A percentile compares a stretch with the other conserved stretches of the same genome.
Conservation (phyloP, 2,888 invertebrate genomes). For the Leptothorax acervorum region DNA sequence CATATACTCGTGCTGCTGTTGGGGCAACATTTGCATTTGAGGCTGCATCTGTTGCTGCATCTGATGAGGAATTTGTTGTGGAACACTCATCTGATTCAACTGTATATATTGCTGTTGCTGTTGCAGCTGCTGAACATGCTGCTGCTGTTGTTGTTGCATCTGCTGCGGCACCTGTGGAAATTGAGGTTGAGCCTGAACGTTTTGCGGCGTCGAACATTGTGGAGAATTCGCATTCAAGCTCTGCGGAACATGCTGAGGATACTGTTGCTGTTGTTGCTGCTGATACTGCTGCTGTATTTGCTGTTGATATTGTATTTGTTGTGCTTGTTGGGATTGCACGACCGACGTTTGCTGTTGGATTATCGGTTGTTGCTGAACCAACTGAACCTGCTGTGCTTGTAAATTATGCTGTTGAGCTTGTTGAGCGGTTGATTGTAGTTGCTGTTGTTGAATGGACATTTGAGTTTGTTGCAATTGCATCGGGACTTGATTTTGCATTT, state of each 20-base stretch:
- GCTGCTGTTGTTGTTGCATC: constrained; percentile 86
- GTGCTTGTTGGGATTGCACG: constrained; percentile 82
- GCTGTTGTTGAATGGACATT: constrained; percentile 75
- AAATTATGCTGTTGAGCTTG: constrained; percentile 84
- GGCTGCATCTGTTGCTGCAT: constrained; percentile 86
- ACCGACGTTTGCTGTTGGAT: constrained; percentile 82
- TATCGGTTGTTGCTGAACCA: constrained; percentile 86
- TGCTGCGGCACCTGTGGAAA: constrained; percentile 85
- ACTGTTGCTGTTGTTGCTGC: constrained; percentile 79
- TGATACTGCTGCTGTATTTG: constrained; percentile 80
- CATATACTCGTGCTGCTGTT: constrained; percentile 73
- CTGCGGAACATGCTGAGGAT: constrained; percentile 78
- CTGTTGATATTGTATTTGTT: constrained; percentile 82
- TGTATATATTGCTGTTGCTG: constrained; percentile 86
- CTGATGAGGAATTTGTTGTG: constrained; percentile 86
- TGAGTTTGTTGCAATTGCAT: constrained; percentile 77
- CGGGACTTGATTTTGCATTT: constrained; percentile 82
- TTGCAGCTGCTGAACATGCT: constrained; percentile 86
- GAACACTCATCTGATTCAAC: constrained; percentile 87
- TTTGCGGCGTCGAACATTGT: constrained; percentile 83
- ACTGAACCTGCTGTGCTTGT: constrained; percentile 85
- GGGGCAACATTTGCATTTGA: constrained; percentile 75
- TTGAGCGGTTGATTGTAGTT: constrained; percentile 79
- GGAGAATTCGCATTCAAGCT: constrained; percentile 79
- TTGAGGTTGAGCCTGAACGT: constrained; percentile 83